These are phyloP conservation scores for Mormyrus iriodes DNA, from an alignment of 2,113 vertebrate genomes.

Conservation along the genomic window DNA sequence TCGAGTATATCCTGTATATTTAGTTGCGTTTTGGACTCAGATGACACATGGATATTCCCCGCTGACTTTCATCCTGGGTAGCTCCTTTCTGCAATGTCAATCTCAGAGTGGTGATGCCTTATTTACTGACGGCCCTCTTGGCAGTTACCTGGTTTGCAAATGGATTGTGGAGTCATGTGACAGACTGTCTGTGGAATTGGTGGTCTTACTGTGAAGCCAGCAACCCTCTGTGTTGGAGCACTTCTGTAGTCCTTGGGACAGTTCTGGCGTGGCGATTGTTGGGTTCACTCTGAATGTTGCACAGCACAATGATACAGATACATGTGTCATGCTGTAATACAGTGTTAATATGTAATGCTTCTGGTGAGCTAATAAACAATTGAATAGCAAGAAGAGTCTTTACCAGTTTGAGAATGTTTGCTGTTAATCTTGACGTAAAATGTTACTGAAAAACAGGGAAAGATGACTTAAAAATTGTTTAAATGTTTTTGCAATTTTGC, in stretches of 20 bases:
- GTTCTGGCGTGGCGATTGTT: neutral
- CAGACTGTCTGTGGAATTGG: neutral
- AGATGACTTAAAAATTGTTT: neutral
- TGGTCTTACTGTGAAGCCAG: constrained; percentile 2
- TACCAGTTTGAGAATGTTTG: neutral
- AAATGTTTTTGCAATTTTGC: neutral
- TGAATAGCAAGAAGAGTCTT: neutral
- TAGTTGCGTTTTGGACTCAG: neutral
- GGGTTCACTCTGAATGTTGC: constrained; percentile 16
- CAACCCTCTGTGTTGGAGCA: neutral
- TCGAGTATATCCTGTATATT: neutral
- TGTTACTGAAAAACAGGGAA: neutral
- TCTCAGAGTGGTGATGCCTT: neutral
- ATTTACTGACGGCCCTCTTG: neutral
- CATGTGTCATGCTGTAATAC: constrained; percentile 11
- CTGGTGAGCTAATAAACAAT: constrained; percentile 20
- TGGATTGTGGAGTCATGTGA: neutral
- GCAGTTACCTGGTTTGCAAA: neutral
- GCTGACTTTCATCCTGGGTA: neutral
- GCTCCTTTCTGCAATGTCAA: neutral
- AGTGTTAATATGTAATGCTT: constrained; percentile 15
- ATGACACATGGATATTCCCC: neutral
- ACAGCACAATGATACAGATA: neutral
- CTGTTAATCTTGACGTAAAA: neutral
- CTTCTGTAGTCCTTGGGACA: neutral